phyloP scores from a whole-genome alignment of 2,797 vertebrate genomes.

The Hipposideros larvatus region DNA sequence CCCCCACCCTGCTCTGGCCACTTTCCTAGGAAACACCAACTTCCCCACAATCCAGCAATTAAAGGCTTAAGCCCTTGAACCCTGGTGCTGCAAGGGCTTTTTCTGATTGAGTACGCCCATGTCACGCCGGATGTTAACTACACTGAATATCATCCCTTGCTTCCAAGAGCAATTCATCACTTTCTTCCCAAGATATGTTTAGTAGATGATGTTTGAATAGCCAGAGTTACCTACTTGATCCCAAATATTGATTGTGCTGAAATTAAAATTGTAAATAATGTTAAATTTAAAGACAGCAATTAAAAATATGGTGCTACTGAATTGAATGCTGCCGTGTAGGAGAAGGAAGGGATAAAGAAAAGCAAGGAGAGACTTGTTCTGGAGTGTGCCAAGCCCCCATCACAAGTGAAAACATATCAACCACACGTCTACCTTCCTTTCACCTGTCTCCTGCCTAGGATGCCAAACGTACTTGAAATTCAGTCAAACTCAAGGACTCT shows the following conservation, averaged over 20 bases:
- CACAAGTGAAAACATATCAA: neutral
- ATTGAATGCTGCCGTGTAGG: neutral
- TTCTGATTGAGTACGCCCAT: neutral
- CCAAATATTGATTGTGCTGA: neutral
- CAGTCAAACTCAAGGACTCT: conserved; percentile 56
- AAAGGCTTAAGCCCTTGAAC: neutral
- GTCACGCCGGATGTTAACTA: neutral
- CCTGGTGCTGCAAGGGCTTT: neutral
- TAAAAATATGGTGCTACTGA: neutral
- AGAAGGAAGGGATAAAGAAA: neutral
- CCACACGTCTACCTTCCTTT: neutral
- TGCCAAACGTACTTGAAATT: conserved; percentile 58
- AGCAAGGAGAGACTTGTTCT: neutral
- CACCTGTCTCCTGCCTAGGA: neutral
- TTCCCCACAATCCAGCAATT: neutral
- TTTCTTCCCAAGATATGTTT: conserved; percentile 24
- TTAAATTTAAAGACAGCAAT: conserved; percentile 35
- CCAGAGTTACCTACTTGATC: neutral
- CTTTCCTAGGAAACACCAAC: neutral
- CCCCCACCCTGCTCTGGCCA: neutral
- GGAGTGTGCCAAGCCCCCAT: neutral
- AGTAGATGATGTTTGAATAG: neutral
- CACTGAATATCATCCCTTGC: neutral
- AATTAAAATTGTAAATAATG: conserved; percentile 36
- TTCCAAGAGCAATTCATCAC: neutral